Percentiles rank a stretch among this genome's conserved stretches.
phyloP scores from a whole-genome alignment of 2,113 vertebrate genomes.

The Strix uralensis region DNA sequence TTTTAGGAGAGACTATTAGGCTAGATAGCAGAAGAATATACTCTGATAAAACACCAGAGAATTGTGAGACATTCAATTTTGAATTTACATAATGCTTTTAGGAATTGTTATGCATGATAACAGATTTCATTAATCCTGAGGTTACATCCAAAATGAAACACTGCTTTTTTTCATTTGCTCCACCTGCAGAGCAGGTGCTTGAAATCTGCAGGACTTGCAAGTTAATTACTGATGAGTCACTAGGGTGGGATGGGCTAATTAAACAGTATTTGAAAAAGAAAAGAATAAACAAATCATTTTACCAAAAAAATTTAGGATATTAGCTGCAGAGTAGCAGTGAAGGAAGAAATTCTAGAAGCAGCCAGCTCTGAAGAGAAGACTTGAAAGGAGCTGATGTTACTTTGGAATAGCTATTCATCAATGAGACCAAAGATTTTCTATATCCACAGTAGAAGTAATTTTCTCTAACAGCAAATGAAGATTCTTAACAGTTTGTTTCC shows the following conservation, averaged over 20 bases:
- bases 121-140: neutral
- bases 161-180: neutral
- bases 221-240: slow-evolving; percentile 34
- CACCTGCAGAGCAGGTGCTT: slow-evolving; percentile 28
- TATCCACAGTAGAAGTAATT: neutral
- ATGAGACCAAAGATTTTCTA: neutral
- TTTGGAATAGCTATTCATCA: neutral
- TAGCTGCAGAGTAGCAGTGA: neutral
- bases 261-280: neutral
- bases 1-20: neutral
- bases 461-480: neutral
- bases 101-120: neutral
- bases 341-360: neutral
- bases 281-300: neutral
- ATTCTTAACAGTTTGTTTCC: neutral
- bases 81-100: neutral
- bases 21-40: neutral
- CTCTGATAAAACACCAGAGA: neutral
- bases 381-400: neutral
- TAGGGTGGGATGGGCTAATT: neutral
- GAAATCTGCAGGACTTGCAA: neutral
- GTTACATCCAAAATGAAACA: neutral
- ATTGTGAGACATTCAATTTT: neutral
- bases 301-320: neutral
- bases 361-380: neutral